Conservation (phyloP, 2,888 invertebrate genomes). For the Encarsia formosa region DNA sequence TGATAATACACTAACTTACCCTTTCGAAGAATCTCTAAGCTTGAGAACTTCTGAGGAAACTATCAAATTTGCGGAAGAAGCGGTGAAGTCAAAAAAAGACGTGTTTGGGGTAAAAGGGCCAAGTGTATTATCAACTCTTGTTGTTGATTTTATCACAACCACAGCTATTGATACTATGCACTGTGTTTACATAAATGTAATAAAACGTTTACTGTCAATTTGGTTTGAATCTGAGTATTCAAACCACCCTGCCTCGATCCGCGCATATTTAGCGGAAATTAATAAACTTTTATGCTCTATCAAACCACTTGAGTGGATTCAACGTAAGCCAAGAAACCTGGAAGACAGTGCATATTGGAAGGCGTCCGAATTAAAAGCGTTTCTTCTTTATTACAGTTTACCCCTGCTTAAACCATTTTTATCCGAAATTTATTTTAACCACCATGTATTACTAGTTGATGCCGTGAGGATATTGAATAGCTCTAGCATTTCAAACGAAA, state of each 20-base stretch:
- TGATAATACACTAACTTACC: background rate
- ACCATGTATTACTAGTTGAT: background rate
- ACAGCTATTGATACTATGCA: slow-evolving; percentile 1
- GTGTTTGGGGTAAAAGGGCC: background rate
- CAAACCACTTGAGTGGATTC: background rate
- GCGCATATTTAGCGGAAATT: background rate
- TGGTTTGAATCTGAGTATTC: background rate
- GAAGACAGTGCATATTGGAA: background rate
- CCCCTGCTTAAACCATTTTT: background rate
- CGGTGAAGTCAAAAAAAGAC: background rate
- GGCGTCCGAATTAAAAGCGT: background rate
- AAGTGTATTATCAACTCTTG: background rate
- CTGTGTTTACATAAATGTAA: background rate
- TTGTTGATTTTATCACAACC: background rate
- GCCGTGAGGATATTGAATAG: background rate
- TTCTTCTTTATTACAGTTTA: background rate
- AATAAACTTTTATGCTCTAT: background rate
- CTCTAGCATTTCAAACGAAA: background rate
- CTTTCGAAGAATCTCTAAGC: background rate
- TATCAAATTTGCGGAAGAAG: background rate
- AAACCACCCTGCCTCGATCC: background rate
- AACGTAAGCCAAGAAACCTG: background rate
- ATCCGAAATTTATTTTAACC: background rate
- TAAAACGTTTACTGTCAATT: background rate
- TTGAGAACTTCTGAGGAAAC: background rate